These are phyloP conservation scores for Euclidia mi DNA, from an alignment of 2,888 invertebrate species.

Conservation along the genomic window DNA sequence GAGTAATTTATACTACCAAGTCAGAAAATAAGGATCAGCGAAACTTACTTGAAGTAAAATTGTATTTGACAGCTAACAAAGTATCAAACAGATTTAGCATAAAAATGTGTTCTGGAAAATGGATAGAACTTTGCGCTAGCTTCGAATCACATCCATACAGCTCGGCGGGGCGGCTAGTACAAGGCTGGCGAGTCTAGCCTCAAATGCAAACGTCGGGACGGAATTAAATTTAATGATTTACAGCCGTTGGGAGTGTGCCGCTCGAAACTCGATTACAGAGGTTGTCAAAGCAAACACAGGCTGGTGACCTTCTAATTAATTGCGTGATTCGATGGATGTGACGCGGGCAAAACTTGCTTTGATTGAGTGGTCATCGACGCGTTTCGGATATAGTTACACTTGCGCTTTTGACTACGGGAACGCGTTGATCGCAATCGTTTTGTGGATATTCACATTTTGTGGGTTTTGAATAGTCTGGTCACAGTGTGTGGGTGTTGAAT, in stretches of 20 bases:
- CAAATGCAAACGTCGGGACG: conserved; percentile 63
- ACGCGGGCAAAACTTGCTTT: conserved; percentile 56
- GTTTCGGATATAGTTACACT: conserved; percentile 35
- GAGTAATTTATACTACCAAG: no score
- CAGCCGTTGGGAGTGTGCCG: conserved; percentile 55
- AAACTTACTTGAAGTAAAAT: neutral
- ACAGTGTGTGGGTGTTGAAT: neutral
- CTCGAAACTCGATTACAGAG: conserved; percentile 68
- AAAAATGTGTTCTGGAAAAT: conserved; percentile 30
- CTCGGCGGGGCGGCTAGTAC: conserved; percentile 46
- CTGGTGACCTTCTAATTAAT: conserved; percentile 72
- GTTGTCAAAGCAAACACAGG: conserved; percentile 74
- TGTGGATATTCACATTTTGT: neutral
- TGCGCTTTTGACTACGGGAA: conserved; percentile 41
- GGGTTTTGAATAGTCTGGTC: no score
- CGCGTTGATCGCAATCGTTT: conserved; percentile 31
- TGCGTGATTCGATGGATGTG: conserved; percentile 66
- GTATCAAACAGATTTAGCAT: conserved; percentile 29
- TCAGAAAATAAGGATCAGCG: neutral
- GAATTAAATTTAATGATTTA: conserved; percentile 79
- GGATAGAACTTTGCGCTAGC: conserved; percentile 34
- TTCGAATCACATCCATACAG: conserved; percentile 42
- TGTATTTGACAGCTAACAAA: neutral
- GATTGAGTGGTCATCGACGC: no score
- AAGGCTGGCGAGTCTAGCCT: conserved; percentile 59